Evolutionary conservation across 2,113 vertebrate genomes (phyloP).

Genomic region (Pristiophorus japonicus): DNA sequence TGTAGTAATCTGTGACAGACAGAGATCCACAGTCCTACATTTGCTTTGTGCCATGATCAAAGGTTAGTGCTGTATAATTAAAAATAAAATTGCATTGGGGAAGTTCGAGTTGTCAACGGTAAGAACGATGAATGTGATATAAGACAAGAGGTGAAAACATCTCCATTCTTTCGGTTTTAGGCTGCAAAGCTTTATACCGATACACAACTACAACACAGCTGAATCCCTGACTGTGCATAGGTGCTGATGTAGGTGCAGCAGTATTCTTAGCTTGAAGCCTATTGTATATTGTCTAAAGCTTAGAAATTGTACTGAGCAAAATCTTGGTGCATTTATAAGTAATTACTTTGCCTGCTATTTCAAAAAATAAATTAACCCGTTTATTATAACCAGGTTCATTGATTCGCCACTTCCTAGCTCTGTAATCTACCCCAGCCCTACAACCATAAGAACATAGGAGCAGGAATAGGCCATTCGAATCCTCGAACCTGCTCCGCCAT

Average conservation of each 20-base stretch:
- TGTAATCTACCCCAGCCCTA: no score
- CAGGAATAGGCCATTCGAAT: no score
- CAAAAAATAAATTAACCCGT: neutral
- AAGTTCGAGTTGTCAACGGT: neutral
- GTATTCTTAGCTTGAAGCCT: neutral
- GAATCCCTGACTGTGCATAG: neutral
- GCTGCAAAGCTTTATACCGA: neutral
- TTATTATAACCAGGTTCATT: no score
- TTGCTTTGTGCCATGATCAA: constrained; percentile 16
- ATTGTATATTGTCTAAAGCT: neutral
- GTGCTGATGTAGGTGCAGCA: neutral
- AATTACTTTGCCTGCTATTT: neutral
- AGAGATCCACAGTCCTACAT: constrained; percentile 4
- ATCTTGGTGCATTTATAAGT: neutral
- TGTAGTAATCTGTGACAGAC: constrained; percentile 20
- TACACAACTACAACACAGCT: neutral
- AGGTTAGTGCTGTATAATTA: constrained; percentile 31
- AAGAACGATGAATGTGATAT: constrained; percentile 1
- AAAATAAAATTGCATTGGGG: constrained; percentile 23
- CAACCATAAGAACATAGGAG: no score
- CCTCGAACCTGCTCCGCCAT: no score
- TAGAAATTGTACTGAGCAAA: neutral
- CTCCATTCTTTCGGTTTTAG: neutral
- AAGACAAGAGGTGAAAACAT: neutral
- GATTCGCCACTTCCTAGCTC: no score